Base-by-base conservation (phyloP, 1,140 invertebrate species). In the Brachionus calyciflorus region DNA sequence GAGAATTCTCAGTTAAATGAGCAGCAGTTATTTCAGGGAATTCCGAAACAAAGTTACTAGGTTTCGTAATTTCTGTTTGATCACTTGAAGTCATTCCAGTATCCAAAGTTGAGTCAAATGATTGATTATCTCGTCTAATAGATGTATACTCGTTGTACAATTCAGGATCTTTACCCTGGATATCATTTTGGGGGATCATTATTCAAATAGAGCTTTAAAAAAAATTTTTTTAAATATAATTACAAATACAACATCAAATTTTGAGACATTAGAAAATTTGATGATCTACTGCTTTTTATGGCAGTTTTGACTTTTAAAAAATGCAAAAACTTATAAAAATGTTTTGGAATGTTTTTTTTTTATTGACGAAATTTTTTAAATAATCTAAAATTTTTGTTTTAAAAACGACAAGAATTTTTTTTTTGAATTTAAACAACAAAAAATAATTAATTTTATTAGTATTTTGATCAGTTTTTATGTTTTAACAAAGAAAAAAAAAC, bases 1-100 rank as follows among this genome's bases (percentile, higher is more conserved):
- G 69, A 28, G 46, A 48, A 24, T 73, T 49, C 41, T 73, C 69
- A 26, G 46, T 14, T 12, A 73, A 46, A 49, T 73, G 24, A 5
- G 40, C 9, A 9, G 14, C 6, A 44, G 26, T 65, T 44, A 65
- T 65, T 44, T 65, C 60, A 1, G 41, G 60, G 44, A 65, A 65
- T 30, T 65, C 60, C 5, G 60, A 41, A 12, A 24, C 60, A 21
- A 60, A 60, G 12, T 60, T 41, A 44, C 19, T 21, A 12, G 60
- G 40, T 12, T 44, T 65, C 9, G 40, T 19, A 44, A 21, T 7
- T 24, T 26, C 19, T 9, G 14, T 1, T 24, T 3, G 21, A 1
- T 65, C 19, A 12, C 41, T 44, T 1, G 33, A 19, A 9, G 24
- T 44, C 37, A 60, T 40, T 3, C 28, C 26, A 26, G 37, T 60